Base-by-base conservation (phyloP, 2,888 invertebrate genomes). In the Pegoplata infirma region DNA sequence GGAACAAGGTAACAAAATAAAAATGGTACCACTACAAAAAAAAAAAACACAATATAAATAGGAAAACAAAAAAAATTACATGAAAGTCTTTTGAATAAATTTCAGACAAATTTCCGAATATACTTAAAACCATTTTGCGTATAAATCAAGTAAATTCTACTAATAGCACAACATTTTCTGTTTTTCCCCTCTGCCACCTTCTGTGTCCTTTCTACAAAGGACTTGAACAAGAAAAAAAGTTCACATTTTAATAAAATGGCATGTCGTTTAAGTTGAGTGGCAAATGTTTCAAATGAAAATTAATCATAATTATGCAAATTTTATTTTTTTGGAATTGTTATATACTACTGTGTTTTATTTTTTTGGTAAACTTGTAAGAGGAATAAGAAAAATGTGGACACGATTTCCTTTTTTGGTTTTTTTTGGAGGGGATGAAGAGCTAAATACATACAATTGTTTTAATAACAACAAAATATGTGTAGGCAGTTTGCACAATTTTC, bases 291-390 rank as follows among this genome's bases (percentile, higher is more conserved):
- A 79, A 67, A 75, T 75, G 47, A 56, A 67, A 71, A 79, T 79
- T 72, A 79, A 79, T 79, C 79, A 79, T 79, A 79, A 79, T 79
- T 79, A 79, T 79, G 75, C 67, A 75, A 79, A 79, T 79, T 32
- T 25, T 7, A 21, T 10, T 28, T 17, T 17, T 55, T 55, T n/a
- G n/a, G n/a, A n/a, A n/a, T n/a, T n/a, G n/a, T n/a, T n/a, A n/a
- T 47, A 12, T 53, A 49, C 8, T 44, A 40, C 40, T 5, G 12
- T 44, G 17, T n/a, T 55, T n/a, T n/a, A n/a, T n/a, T n/a, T n/a
- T 49, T 74, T 46, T 28, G 32, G 8, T 23, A 5, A 5, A 10
- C 44, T 23, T 53, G 44, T 47, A 53, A 36, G 47, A 12, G 40
- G 36, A 55, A 55, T 47, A 25, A 36, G 17, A 19, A 58, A 56